These are phyloP conservation scores for Ictalurus punctatus DNA, from an alignment of 2,113 vertebrate genomes.

Conservation along the genomic window DNA sequence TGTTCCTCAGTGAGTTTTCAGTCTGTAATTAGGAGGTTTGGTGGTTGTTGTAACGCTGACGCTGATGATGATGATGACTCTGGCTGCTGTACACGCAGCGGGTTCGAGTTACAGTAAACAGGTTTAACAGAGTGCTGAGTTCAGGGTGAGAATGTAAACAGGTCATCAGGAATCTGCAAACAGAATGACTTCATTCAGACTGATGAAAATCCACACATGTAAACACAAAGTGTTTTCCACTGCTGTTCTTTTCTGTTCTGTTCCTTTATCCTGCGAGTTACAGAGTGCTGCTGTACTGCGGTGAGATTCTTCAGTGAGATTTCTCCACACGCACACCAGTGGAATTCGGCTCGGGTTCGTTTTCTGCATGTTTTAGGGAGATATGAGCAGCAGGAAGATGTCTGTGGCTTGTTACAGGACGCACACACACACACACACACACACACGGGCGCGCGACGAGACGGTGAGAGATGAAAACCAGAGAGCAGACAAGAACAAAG, in stretches of 20 bases:
- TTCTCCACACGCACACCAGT: not conserved
- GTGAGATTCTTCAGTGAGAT: not conserved
- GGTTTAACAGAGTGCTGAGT: not conserved
- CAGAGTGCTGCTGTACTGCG: not conserved
- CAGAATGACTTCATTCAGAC: constrained; percentile 1
- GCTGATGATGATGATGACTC: not conserved
- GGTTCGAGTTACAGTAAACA: not conserved
- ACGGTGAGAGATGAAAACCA: constrained; percentile 17
- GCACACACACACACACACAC: constrained; percentile 21
- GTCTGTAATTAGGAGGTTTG: not conserved
- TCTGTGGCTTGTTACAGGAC: constrained; percentile 38
- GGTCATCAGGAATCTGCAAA: not conserved
- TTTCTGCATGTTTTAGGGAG: not conserved
- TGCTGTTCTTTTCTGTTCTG: not conserved
- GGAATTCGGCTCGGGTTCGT: not conserved
- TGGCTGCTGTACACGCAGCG: not conserved
- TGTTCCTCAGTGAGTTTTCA: not conserved
- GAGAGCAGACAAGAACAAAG: constrained; percentile 26
- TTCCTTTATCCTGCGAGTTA: not conserved
- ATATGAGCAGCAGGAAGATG: constrained; percentile 25
- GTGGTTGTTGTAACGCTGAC: not conserved
- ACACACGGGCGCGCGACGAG: not conserved
- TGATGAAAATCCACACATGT: not conserved
- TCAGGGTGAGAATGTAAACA: not conserved
- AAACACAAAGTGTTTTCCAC: not conserved